These are phyloP conservation scores for Heterocephalus glaber DNA, from an alignment of 2,113 vertebrate genomes.

Conservation along the genomic window DNA sequence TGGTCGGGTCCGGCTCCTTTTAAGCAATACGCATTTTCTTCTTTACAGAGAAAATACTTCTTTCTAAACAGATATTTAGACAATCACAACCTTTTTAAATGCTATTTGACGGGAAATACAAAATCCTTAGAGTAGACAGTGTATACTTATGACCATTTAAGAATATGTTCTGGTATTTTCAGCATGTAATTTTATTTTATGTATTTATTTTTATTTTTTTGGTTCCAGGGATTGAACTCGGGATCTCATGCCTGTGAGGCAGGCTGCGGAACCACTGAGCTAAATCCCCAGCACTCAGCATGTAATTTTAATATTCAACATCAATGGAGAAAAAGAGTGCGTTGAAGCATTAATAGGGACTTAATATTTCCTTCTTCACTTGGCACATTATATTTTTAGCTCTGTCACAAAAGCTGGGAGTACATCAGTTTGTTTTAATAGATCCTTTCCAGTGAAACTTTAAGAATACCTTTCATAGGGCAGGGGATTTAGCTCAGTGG, in stretches of 20 bases:
- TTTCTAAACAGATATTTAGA: background rate
- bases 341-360: background rate
- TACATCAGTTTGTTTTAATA: background rate
- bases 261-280: too few species aligned
- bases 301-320: background rate
- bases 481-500: too few species aligned
- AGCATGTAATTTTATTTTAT: background rate
- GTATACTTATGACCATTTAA: background rate
- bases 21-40: background rate
- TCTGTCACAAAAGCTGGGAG: background rate
- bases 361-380: background rate
- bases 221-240: too few species aligned
- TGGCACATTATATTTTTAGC: background rate
- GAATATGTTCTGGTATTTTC: background rate
- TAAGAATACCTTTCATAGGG: background rate
- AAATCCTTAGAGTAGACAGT: background rate
- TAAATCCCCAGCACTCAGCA: too few species aligned
- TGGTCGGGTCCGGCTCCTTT: background rate
- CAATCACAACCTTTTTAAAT: background rate
- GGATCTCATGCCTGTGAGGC: too few species aligned
- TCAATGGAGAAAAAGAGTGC: background rate
- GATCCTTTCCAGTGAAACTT: background rate
- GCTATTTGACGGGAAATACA: background rate
- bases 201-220: too few species aligned
- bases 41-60: conserved; percentile 29